These are phyloP conservation scores for Papilio dardanus DNA, from an alignment of 1,140 invertebrate species.

Conservation along the genomic window DNA sequence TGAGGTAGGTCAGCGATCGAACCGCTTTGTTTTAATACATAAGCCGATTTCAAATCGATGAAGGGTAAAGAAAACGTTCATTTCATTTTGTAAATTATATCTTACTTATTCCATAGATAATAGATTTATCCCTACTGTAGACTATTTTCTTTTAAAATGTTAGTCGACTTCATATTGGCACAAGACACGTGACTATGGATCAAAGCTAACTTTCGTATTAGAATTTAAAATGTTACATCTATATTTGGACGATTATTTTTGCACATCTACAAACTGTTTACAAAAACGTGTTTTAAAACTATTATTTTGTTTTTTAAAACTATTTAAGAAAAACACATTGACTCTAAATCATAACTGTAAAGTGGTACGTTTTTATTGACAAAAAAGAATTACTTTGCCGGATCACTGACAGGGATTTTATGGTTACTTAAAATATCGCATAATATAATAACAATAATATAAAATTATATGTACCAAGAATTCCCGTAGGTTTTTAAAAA, in stretches of 20 bases:
- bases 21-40: background rate
- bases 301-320: no score
- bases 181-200: no score
- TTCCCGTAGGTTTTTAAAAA: slow-evolving; percentile 22
- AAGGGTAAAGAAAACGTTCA: background rate
- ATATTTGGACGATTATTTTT: no score
- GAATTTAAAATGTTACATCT: no score
- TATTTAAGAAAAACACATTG: no score
- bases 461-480: background rate
- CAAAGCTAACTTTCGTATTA: no score
- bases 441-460: background rate
- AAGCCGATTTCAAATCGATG: slow-evolving; percentile 1
- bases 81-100: background rate
- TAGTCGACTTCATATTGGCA: no score
- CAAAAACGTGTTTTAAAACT: no score
- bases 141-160: no score
- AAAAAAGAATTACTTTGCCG: background rate
- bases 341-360: no score
- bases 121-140: background rate
- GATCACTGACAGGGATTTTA: background rate
- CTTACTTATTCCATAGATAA: background rate
- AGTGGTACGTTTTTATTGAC: no score
- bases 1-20: slow-evolving; percentile 12
- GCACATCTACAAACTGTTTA: no score
- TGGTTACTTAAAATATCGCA: background rate